Evolutionary conservation across 2,113 vertebrate species (phyloP).

Genomic region (Xiphophorus maculatus): DNA sequence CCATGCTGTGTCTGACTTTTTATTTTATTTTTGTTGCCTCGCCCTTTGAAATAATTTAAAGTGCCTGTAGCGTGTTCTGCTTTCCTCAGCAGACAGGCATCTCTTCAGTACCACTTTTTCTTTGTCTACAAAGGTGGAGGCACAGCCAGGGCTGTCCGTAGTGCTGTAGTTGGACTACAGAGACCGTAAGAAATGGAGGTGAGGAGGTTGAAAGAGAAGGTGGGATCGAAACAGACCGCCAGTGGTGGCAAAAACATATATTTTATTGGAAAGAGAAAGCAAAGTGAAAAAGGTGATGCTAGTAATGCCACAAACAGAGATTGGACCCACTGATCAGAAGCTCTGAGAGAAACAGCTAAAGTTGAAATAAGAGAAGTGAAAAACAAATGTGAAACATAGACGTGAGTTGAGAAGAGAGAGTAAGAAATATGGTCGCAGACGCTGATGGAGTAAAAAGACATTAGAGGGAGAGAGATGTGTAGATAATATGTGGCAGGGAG

Average conservation of each 20-base stretch:
- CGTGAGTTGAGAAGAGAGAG: constrained; percentile 19
- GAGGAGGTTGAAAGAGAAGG: constrained; percentile 19
- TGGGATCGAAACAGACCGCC: constrained; percentile 32
- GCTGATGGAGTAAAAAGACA: constrained; percentile 60
- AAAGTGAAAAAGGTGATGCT: constrained; percentile 12
- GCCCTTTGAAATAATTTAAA: constrained; percentile 69
- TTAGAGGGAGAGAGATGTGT: constrained; percentile 53
- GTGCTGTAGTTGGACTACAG: constrained; percentile 25
- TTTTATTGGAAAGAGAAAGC: constrained; percentile 44
- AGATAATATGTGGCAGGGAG: constrained; percentile 51
- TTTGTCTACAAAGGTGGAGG: constrained; percentile 67
- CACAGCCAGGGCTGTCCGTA: constrained; percentile 45
- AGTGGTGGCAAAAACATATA: constrained; percentile 48
- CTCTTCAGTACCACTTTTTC: constrained; percentile 49
- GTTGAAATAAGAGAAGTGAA: constrained; percentile 28
- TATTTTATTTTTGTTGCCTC: constrained; percentile 45
- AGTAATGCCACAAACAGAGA: constrained; percentile 49
- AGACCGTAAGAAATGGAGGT: constrained; percentile 16
- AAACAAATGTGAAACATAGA: constrained; percentile 40
- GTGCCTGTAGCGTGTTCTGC: constrained; percentile 48
- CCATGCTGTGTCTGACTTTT: constrained; percentile 45
- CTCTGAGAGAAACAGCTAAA: constrained; percentile 34
- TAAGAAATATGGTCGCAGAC: constrained; percentile 42
- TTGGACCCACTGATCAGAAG: constrained; percentile 48
- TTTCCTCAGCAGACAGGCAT: constrained; percentile 70